Conservation (phyloP, 2,888 invertebrate genomes). For the Notocelia uddmanniana region DNA sequence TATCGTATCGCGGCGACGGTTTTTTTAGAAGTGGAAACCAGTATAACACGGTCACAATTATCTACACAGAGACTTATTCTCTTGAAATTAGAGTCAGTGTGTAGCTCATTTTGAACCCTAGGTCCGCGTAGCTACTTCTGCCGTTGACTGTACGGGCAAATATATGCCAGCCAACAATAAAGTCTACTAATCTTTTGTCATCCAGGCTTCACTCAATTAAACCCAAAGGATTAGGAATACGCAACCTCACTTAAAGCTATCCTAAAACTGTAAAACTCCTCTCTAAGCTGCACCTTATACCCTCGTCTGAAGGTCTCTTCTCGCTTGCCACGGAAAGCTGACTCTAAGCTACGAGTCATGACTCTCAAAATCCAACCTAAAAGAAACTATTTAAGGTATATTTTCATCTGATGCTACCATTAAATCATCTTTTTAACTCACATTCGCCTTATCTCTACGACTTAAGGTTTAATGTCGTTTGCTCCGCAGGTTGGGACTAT, state of each 20-base stretch:
- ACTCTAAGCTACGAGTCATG: background rate
- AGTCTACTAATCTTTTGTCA: background rate
- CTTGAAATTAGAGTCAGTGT: too few relatives aligned
- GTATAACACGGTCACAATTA: too few relatives aligned
- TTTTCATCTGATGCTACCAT: too few relatives aligned
- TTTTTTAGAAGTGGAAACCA: too few relatives aligned
- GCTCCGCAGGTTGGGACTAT: background rate
- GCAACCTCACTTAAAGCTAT: background rate
- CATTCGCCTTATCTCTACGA: background rate
- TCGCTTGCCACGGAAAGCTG: background rate
- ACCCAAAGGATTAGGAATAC: slow-evolving; percentile 1
- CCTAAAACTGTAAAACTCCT: background rate
- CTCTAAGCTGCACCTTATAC: background rate
- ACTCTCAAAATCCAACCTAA: background rate
- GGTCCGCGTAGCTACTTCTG: background rate
- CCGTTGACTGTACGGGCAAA: background rate
- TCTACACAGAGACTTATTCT: too few relatives aligned
- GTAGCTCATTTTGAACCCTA: too few relatives aligned
- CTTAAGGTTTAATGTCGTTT: background rate
- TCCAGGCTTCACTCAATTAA: background rate
- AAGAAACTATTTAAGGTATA: too few relatives aligned
- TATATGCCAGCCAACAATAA: background rate
- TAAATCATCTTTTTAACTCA: background rate
- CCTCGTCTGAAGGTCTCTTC: background rate
- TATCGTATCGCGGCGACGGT: too few relatives aligned